Evolutionary conservation across 1,140 invertebrate genomes (phyloP), one percentile per base, ranked within the genome.

Genomic region (Drosophila carrolli): DNA sequence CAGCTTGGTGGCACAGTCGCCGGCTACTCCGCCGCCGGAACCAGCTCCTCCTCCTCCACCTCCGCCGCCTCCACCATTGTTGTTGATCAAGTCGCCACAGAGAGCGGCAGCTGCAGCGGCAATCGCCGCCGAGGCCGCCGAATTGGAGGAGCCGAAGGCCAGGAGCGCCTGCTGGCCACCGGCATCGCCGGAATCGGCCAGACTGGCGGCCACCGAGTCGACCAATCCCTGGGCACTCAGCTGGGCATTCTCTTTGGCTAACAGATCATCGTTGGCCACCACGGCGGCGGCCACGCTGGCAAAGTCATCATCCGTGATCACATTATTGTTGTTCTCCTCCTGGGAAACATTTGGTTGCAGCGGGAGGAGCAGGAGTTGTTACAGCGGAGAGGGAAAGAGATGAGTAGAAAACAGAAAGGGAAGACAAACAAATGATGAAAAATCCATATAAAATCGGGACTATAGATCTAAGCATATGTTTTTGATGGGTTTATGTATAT

Each of bases 281-380:
- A 83, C 82, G 47, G 76, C 78, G 63, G 83, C 78, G 9, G 68
- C 83, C 7, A 86, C 82, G 61, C 79, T 88, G 44, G 79, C 83
- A 50, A 89, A 89, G 53, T 89, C 85, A 68, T 84, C 75, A 41
- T 75, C 70, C 44, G 46, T 78, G 77, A 89, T 84, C 38, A 89
- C 85, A 61, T 89, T 89, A 66, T 89, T 89, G 84, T 89, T 89
- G 76, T 90, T 89, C 81, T 89, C 84, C 84, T 89, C 84, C 85
- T 89, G 76, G 80, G 81, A 89, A 83, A 67, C 46, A 83, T 37
- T 73, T 35, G 70, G 38, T 13, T n/a, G 35, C 40, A 29, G 44
- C 38, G 68, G 67, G 38, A 27, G 68, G 71, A 54, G 32, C 11
- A 16, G 54, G 40, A 38, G 37, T 40, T 16, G 37, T 14, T n/a